Evolutionary conservation across 2,797 vertebrate genomes (phyloP).

Genomic region (Syngnathus acus): DNA sequence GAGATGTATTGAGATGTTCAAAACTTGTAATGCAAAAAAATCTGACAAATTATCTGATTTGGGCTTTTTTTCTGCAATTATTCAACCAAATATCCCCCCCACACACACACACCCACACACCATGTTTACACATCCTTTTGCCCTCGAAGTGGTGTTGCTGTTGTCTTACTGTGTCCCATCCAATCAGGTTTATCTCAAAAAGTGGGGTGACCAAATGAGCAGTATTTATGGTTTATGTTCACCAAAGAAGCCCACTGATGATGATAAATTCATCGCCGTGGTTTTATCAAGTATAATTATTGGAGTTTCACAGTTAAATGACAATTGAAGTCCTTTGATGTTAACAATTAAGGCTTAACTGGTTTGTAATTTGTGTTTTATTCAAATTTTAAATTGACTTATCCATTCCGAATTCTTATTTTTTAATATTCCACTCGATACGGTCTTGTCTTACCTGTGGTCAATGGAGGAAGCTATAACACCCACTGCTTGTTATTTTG

Average conservation of each 20-base stretch:
- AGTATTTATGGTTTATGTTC: background rate
- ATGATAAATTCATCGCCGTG: background rate
- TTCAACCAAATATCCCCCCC: background rate
- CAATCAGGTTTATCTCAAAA: conserved; percentile 16
- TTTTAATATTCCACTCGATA: background rate
- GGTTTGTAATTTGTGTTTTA: background rate
- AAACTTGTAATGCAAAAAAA: background rate
- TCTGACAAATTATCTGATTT: conserved; percentile 1
- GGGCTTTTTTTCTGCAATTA: background rate
- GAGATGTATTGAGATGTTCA: background rate
- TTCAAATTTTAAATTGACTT: background rate
- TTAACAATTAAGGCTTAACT: too few relatives aligned
- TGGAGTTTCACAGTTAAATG: background rate
- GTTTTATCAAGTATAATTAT: background rate
- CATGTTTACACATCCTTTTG: conserved; percentile 14
- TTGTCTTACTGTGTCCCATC: conserved; percentile 2
- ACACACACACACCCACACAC: background rate
- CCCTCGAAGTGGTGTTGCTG: conserved; percentile 14
- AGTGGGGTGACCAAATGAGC: conserved; percentile 7
- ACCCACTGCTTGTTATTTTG: background rate
- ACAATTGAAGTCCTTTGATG: background rate
- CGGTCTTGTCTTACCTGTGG: background rate
- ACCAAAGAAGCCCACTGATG: background rate
- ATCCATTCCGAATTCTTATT: background rate
- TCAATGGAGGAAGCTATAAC: background rate